A percentile compares a stretch with the other conserved stretches of the same genome.
phyloP scores from a whole-genome alignment of 2,113 vertebrate species.

The Campylomormyrus numenius region DNA sequence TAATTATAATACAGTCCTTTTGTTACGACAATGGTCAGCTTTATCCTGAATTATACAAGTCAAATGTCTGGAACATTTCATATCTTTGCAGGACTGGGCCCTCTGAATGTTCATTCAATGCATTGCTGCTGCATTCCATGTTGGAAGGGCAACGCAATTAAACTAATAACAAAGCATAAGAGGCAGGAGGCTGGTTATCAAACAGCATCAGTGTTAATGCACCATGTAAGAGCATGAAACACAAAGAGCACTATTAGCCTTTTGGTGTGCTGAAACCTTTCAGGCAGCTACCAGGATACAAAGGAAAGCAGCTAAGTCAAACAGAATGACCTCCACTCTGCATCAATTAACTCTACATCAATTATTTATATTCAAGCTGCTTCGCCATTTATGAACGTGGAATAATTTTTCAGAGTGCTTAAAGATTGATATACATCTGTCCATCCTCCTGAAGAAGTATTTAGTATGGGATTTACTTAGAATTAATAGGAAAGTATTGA shows the following conservation, averaged over 20 bases:
- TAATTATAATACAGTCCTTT: background rate
- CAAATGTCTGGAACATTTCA: background rate
- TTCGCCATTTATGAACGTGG: background rate
- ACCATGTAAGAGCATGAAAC: background rate
- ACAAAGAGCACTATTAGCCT: background rate
- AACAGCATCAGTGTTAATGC: background rate
- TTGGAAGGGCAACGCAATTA: background rate
- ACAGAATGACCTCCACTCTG: slow-evolving; percentile 8
- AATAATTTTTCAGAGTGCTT: background rate
- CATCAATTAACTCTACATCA: slow-evolving; percentile 4
- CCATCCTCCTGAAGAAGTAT: background rate
- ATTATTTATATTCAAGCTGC: background rate
- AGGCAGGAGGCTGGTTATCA: background rate
- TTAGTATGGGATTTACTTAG: background rate
- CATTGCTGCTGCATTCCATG: background rate
- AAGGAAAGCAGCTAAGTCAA: background rate
- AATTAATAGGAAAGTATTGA: background rate
- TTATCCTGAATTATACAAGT: background rate
- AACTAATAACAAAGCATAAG: background rate
- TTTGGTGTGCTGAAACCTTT: background rate
- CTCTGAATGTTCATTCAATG: background rate
- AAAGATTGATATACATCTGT: background rate
- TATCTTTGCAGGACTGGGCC: background rate
- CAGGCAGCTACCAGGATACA: background rate
- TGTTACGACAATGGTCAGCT: background rate